Conservation (phyloP, 2,797 vertebrate species). For the Dendrocincla fuliginosa region DNA sequence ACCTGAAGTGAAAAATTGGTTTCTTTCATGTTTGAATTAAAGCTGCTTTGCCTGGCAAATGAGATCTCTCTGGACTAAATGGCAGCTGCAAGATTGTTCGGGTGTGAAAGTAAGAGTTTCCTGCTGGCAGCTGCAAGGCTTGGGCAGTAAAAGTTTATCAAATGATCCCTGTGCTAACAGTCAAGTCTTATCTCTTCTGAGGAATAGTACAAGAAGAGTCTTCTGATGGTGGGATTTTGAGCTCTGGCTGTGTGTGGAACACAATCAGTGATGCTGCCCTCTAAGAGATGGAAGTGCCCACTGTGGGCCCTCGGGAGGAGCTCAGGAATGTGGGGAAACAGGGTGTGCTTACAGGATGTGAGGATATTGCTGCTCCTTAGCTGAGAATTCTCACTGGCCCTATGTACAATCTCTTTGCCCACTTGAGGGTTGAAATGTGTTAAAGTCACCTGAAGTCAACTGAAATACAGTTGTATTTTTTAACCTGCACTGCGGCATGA, state of each 20-base stretch:
- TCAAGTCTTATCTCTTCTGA: neutral
- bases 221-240: neutral
- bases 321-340: neutral
- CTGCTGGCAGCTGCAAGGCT: neutral
- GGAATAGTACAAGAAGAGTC: neutral
- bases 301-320: neutral
- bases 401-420: neutral
- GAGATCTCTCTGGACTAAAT: neutral
- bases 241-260: neutral
- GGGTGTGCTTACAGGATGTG: neutral
- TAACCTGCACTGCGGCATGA: neutral
- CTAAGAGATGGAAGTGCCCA: neutral
- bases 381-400: neutral
- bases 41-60: neutral
- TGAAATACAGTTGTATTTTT: neutral
- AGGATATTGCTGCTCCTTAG: neutral
- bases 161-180: neutral
- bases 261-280: neutral
- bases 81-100: neutral
- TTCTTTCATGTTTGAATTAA: neutral
- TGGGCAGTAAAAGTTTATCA: neutral
- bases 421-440: fast-evolving
- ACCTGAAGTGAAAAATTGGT: neutral
- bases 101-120: neutral
- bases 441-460: neutral